Evolutionary conservation across 2,888 invertebrate genomes (phyloP).

Genomic region (Agrotis segetum): DNA sequence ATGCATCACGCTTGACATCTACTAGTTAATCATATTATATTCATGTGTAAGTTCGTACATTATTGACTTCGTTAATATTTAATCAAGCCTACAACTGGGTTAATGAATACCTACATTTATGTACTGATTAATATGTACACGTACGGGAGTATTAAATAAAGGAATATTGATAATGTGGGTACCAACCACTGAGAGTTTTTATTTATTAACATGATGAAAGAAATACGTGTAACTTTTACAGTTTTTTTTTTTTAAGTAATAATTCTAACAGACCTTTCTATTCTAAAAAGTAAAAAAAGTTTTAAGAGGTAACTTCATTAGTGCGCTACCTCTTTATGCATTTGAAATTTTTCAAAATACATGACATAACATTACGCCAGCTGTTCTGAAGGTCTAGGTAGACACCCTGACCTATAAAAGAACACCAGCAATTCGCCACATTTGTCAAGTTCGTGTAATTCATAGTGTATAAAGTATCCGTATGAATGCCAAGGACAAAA

Average conservation of each 20-base stretch:
- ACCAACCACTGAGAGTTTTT: too few species aligned
- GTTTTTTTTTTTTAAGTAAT: too few species aligned
- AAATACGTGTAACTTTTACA: too few species aligned
- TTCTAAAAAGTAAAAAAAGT: too few species aligned
- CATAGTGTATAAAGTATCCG: not conserved
- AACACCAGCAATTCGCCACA: not conserved
- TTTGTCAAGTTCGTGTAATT: not conserved
- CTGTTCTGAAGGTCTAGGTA: not conserved
- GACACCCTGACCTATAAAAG: too few species aligned
- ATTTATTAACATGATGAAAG: too few species aligned
- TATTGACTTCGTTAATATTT: slow-evolving; percentile 11
- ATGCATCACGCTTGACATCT: not conserved
- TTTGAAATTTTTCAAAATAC: not conserved
- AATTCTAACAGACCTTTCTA: too few species aligned
- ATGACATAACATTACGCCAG: not conserved
- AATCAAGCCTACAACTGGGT: not conserved
- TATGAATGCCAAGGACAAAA: slow-evolving; percentile 17
- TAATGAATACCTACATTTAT: not conserved
- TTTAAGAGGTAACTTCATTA: too few species aligned
- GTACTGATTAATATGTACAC: not conserved
- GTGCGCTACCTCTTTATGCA: not conserved
- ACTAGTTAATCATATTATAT: not conserved
- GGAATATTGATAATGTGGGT: not conserved
- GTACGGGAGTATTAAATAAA: not conserved
- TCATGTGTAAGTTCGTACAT: not conserved